A percentile compares a stretch with the other conserved stretches of the same genome.
Evolutionary conservation across 1,140 invertebrate genomes (phyloP).

Genomic region (Mycetomoellerius zeteki): DNA sequence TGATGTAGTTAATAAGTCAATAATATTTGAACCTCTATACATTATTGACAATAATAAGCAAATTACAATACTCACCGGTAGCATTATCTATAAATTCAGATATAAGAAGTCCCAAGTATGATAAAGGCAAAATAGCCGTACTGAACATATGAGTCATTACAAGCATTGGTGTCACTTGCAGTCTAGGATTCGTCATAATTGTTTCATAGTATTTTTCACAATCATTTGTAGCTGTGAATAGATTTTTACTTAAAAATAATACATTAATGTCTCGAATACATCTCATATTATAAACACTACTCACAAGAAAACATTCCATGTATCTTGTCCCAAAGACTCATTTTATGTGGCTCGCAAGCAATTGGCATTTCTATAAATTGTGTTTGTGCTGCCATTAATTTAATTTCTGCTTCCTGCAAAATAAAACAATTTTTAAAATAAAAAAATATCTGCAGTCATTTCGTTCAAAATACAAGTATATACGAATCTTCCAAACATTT

Average conservation of each 20-base stretch:
- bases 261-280: background rate
- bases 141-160: conserved; percentile 77
- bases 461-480: background rate
- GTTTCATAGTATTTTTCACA: conserved; percentile 79
- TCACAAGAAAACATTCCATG: conserved; percentile 45
- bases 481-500: conserved; percentile 3
- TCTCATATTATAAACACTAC: background rate
- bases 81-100: conserved; percentile 72
- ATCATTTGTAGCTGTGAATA: conserved; percentile 65
- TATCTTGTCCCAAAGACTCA: conserved; percentile 68
- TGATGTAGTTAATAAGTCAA: background rate
- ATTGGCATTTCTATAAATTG: conserved; percentile 72
- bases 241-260: background rate
- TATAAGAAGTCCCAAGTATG: conserved; percentile 67
- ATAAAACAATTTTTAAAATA: conserved; percentile 18
- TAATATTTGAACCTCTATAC: background rate
- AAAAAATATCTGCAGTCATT: background rate
- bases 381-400: conserved; percentile 70
- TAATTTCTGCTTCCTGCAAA: conserved; percentile 79
- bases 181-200: conserved; percentile 73
- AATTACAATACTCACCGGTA: conserved; percentile 72
- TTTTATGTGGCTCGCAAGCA: conserved; percentile 75
- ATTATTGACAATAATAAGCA: conserved; percentile 12
- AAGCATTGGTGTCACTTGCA: conserved; percentile 78
- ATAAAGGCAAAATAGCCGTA: conserved; percentile 71